Conservation (phyloP, 2,797 vertebrate genomes). For the Pseudochromis fuscus region DNA sequence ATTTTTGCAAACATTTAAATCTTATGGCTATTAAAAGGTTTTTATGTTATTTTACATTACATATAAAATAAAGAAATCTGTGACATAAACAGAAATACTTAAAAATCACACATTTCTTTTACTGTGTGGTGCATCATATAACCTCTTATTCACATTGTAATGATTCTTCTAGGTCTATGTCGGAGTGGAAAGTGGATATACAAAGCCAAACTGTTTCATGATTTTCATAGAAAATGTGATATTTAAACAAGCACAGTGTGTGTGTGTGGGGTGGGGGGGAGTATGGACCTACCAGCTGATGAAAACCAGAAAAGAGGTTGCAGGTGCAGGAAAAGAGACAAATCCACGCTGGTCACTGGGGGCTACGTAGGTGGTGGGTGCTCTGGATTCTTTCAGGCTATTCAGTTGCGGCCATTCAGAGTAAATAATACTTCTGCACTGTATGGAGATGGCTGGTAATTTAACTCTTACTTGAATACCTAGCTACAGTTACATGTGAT, state of each 20-base stretch:
- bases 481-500: too few species aligned
- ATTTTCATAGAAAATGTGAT: background rate
- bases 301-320: constrained; percentile 14
- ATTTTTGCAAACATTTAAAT: too few species aligned
- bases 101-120: too few species aligned
- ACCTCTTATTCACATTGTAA: too few species aligned
- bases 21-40: too few species aligned
- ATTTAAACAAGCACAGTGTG: background rate
- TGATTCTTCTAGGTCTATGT: too few species aligned
- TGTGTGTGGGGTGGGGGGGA: background rate
- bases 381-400: constrained; percentile 8
- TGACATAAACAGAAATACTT: too few species aligned
- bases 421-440: background rate
- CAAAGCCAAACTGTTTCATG: background rate
- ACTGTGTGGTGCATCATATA: too few species aligned
- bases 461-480: too few species aligned
- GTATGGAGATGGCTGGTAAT: background rate
- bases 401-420: background rate
- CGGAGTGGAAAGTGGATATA: too few species aligned
- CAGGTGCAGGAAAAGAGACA: constrained; percentile 37
- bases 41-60: too few species aligned
- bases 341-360: background rate
- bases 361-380: background rate
- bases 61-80: too few species aligned
- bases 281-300: background rate